phyloP scores from a whole-genome alignment of 2,888 invertebrate genomes.

The Sinhomidia bicolor region DNA sequence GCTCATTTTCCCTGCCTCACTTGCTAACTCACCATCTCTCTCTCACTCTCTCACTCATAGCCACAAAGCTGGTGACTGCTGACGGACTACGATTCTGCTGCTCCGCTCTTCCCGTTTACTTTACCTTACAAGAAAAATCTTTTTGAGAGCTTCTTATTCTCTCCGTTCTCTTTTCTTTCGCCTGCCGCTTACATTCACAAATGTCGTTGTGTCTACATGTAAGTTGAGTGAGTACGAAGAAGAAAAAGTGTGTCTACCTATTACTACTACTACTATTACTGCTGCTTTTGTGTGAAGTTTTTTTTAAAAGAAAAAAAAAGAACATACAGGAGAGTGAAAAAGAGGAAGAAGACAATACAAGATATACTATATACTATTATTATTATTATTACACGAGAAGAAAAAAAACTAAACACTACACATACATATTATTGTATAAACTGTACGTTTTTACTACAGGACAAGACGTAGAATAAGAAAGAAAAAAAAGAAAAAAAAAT shows the following conservation, averaged over 20 bases:
- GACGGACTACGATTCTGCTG: slow-evolving; percentile 36
- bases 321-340: background rate
- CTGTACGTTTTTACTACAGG: no score
- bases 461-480: background rate
- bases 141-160: no score
- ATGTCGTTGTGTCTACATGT: slow-evolving; percentile 25
- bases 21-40: slow-evolving; percentile 41
- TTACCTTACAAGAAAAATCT: no score
- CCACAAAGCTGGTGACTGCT: slow-evolving; percentile 64
- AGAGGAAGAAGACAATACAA: background rate
- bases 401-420: no score
- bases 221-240: slow-evolving; percentile 2
- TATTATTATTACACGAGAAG: no score
- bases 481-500: background rate
- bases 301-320: background rate
- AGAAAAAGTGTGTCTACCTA: background rate
- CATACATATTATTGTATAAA: no score
- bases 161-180: background rate
- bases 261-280: background rate
- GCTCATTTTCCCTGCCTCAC: slow-evolving; percentile 55
- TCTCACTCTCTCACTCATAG: slow-evolving; percentile 12
- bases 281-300: background rate
- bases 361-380: no score
- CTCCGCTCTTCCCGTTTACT: slow-evolving; percentile 17
- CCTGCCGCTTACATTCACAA: background rate